A percentile compares a stretch with the other conserved stretches of the same genome.
phyloP scores from a whole-genome alignment of 2,797 vertebrate genomes.

The Phalloptychus januarius region DNA sequence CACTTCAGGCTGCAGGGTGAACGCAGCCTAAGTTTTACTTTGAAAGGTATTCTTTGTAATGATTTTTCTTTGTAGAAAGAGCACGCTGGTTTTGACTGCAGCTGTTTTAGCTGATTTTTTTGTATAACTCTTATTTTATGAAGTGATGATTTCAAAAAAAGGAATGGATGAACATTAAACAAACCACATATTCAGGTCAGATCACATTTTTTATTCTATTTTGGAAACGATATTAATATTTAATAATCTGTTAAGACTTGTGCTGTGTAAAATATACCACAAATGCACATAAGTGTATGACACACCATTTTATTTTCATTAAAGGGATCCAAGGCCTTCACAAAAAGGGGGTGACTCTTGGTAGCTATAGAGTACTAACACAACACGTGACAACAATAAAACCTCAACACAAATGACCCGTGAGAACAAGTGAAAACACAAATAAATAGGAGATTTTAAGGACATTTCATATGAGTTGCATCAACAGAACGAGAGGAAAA shows the following conservation, averaged over 20 bases:
- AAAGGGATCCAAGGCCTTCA: conserved; percentile 82
- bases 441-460: conserved; percentile 70
- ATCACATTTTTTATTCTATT: background rate
- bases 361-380: conserved; percentile 75
- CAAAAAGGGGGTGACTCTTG: conserved; percentile 78
- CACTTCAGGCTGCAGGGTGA: too few relatives aligned
- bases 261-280: background rate
- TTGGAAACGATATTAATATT: background rate
- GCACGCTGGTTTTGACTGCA: background rate
- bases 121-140: background rate
- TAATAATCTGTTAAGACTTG: background rate
- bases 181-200: background rate
- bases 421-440: conserved; percentile 73
- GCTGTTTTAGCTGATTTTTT: background rate
- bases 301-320: conserved; percentile 77
- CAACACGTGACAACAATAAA: conserved; percentile 66
- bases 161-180: background rate
- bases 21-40: background rate
- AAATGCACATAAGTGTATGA: conserved; percentile 42
- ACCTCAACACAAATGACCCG: conserved; percentile 67
- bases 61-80: background rate
- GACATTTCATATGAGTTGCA: conserved; percentile 64
- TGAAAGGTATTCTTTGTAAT: background rate
- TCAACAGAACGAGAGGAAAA: conserved; percentile 60
- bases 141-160: background rate